A percentile compares a stretch with the other conserved stretches of the same genome.
Evolutionary conservation across 2,113 vertebrate genomes (phyloP).

Genomic region (Nibea coibor): DNA sequence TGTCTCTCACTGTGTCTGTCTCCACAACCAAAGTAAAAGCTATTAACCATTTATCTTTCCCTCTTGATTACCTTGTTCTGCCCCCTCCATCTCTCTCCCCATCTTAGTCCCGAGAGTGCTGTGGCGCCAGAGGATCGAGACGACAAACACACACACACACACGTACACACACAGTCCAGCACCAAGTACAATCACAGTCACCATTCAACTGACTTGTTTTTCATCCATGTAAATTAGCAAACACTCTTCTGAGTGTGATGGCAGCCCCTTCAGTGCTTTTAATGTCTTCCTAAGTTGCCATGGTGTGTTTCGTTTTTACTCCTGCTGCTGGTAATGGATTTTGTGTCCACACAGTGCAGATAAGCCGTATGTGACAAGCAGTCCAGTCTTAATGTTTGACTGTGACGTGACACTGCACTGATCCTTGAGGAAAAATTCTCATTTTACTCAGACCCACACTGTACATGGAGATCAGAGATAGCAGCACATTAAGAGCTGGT

Average conservation of each 20-base stretch:
- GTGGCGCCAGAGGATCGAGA: slow-evolving; percentile 23
- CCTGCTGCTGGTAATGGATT: slow-evolving; percentile 30
- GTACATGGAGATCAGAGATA: neutral
- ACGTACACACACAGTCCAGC: neutral
- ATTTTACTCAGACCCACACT: neutral
- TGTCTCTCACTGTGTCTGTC: neutral
- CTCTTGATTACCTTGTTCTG: slow-evolving; percentile 7
- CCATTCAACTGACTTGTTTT: slow-evolving; percentile 25
- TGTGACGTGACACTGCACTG: neutral
- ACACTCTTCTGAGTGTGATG: neutral
- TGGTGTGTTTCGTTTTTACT: slow-evolving; percentile 5
- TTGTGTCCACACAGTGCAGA: slow-evolving; percentile 1
- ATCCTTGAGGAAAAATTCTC: neutral
- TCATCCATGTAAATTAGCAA: slow-evolving; percentile 42
- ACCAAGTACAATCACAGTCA: neutral
- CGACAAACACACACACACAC: slow-evolving; percentile 22
- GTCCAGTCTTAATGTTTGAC: neutral
- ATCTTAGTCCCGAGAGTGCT: slow-evolving; percentile 7
- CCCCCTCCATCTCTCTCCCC: neutral
- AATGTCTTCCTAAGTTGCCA: slow-evolving; percentile 20
- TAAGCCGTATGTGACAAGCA: neutral
- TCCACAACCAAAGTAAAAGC: slow-evolving; percentile 13
- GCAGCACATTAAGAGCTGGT: neutral
- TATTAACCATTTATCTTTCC: slow-evolving; percentile 34
- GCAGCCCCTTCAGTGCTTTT: slow-evolving; percentile 21